Evolutionary conservation across 2,113 vertebrate genomes (phyloP).

Genomic region (Ellobius talpinus): DNA sequence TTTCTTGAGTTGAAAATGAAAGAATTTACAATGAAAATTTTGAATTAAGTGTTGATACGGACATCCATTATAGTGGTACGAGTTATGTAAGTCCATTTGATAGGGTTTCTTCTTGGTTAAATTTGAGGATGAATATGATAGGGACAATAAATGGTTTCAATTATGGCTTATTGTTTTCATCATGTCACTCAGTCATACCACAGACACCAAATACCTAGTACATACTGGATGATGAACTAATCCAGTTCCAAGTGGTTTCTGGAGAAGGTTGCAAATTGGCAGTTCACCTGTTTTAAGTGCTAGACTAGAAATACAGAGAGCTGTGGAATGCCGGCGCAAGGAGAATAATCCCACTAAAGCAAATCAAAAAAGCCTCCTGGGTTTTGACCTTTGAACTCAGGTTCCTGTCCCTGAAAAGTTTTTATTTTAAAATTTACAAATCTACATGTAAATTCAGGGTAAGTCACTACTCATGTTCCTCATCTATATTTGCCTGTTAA

Average conservation of each 20-base stretch:
- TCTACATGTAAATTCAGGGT: not conserved
- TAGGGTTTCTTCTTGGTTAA: constrained; percentile 45
- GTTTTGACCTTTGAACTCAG: constrained; percentile 21
- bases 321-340: not conserved
- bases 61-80: not conserved
- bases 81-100: not conserved
- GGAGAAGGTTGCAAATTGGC: not conserved
- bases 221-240: not conserved
- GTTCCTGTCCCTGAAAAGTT: not conserved
- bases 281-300: constrained; percentile 26
- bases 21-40: constrained; percentile 50
- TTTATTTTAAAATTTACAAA: constrained; percentile 58
- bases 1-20: constrained; percentile 45
- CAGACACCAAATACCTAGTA: not conserved
- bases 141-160: constrained; percentile 10
- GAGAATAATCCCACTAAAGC: constrained; percentile 48
- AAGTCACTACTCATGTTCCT: not conserved
- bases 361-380: not conserved
- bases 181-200: constrained; percentile 22
- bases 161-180: not conserved
- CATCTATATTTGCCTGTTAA: not conserved
- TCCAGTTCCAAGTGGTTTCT: not conserved
- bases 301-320: constrained; percentile 31
- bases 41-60: constrained; percentile 4
- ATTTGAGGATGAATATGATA: constrained; percentile 15